These are phyloP conservation scores for Burhinus oedicnemus DNA, from an alignment of 2,113 vertebrate species.

Conservation along the genomic window DNA sequence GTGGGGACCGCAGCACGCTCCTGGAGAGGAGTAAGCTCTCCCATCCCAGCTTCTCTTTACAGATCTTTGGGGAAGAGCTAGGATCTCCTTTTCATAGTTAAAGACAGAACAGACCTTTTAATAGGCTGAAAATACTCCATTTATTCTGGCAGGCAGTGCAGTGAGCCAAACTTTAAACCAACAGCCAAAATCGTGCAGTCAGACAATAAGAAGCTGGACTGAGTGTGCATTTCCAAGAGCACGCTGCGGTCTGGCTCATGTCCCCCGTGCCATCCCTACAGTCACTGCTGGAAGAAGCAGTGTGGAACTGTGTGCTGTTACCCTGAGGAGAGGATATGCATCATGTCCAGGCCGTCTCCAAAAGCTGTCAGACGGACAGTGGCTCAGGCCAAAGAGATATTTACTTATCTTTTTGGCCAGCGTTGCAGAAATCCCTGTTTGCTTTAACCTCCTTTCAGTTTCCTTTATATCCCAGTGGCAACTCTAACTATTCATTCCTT, in stretches of 20 bases:
- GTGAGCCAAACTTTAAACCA: not conserved
- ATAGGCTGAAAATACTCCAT: slow-evolving; percentile 1
- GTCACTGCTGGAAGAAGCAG: not conserved
- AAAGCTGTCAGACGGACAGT: not conserved
- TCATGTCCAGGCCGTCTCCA: not conserved
- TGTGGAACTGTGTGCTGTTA: not conserved
- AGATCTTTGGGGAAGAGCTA: not conserved
- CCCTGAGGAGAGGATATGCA: not conserved
- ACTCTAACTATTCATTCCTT: not conserved
- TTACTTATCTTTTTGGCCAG: not conserved
- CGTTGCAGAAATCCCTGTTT: not conserved
- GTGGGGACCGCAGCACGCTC: accelerated
- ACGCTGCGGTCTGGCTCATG: not conserved
- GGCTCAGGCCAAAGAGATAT: not conserved
- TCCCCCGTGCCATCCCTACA: not conserved
- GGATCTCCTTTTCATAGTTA: not conserved
- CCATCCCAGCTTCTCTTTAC: not conserved
- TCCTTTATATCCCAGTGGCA: not conserved
- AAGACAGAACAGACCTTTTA: slow-evolving; percentile 1
- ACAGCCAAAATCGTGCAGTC: slow-evolving; percentile 20
- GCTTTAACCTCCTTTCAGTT: not conserved
- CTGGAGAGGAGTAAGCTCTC: not conserved
- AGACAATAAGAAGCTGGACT: slow-evolving; percentile 34
- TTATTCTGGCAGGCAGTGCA: slow-evolving; percentile 10
- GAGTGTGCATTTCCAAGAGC: not conserved